phyloP scores from a whole-genome alignment of 2,797 vertebrate species.

The Oreochromis grahami region DNA sequence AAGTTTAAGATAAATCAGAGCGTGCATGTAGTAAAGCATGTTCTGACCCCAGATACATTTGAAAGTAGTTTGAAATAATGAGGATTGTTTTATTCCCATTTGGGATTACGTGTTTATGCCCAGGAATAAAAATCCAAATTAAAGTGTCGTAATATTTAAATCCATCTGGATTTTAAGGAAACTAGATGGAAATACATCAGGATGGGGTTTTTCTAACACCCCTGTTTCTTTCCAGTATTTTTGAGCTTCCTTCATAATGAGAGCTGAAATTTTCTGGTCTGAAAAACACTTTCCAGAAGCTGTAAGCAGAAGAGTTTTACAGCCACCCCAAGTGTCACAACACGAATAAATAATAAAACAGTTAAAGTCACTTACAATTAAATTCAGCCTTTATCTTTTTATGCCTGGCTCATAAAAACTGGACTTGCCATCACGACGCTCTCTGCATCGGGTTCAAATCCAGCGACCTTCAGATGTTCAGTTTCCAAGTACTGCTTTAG shows the following conservation, averaged over 20 bases:
- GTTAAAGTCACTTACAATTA: not conserved
- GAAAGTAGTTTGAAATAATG: not conserved
- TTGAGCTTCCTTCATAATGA: not conserved
- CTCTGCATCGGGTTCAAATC: not conserved
- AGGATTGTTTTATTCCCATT: not conserved
- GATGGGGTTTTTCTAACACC: not conserved
- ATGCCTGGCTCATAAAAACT: not conserved
- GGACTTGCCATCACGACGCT: not conserved
- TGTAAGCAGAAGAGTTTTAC: not conserved
- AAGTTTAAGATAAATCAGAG: not conserved
- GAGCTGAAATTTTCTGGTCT: not conserved
- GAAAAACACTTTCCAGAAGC: not conserved
- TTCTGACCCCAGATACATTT: not conserved
- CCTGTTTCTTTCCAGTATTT: not conserved
- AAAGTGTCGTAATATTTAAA: not conserved
- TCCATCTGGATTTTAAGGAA: not conserved
- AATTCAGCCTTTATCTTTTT: not conserved
- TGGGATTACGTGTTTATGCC: not conserved
- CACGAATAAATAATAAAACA: not conserved
- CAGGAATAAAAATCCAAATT: not conserved
- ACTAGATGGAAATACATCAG: not conserved
- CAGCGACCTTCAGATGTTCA: not conserved
- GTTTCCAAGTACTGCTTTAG: not conserved
- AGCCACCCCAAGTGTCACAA: not conserved
- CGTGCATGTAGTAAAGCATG: not conserved